Conservation (phyloP, 2,888 invertebrate genomes). For the Spatulosminthurus flaviceps region DNA sequence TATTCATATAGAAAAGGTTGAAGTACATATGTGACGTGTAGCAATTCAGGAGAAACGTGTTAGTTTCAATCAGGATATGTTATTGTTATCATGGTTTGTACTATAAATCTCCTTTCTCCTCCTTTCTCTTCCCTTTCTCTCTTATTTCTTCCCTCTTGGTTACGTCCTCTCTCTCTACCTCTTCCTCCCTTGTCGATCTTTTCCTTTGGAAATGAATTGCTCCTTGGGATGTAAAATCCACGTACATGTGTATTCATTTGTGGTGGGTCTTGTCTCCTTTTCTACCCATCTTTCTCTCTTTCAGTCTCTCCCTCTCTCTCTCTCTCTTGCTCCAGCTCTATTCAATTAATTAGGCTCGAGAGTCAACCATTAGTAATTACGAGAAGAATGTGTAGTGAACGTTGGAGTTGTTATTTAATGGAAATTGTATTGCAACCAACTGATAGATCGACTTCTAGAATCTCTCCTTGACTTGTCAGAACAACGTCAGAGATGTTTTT, state of each 20-base stretch:
- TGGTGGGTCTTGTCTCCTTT: background rate
- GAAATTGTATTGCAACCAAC: background rate
- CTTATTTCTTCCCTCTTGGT: background rate
- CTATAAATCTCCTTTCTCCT: conserved; percentile 21
- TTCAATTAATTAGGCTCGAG: conserved; percentile 31
- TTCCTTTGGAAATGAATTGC: background rate
- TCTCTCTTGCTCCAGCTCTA: background rate
- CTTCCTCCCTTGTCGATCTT: background rate
- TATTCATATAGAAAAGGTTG: background rate
- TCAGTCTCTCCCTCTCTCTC: too few relatives aligned
- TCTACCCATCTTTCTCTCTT: background rate
- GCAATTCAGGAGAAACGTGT: background rate
- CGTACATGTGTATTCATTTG: conserved; percentile 7
- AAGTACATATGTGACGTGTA: background rate
- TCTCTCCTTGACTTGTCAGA: background rate
- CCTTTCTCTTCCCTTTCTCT: background rate
- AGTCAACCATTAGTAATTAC: conserved; percentile 28
- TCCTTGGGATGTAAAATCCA: background rate
- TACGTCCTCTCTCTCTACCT: background rate
- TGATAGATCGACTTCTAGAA: background rate
- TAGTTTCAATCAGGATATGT: conserved; percentile 19
- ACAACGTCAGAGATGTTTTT: too few relatives aligned
- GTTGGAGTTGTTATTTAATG: background rate
- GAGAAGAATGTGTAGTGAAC: background rate
- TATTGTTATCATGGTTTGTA: conserved; percentile 19